A percentile compares a stretch with the other conserved stretches of the same genome.
These are phyloP conservation scores for Apocheima hispidaria DNA, from an alignment of 2,888 invertebrate genomes.

Conservation along the genomic window DNA sequence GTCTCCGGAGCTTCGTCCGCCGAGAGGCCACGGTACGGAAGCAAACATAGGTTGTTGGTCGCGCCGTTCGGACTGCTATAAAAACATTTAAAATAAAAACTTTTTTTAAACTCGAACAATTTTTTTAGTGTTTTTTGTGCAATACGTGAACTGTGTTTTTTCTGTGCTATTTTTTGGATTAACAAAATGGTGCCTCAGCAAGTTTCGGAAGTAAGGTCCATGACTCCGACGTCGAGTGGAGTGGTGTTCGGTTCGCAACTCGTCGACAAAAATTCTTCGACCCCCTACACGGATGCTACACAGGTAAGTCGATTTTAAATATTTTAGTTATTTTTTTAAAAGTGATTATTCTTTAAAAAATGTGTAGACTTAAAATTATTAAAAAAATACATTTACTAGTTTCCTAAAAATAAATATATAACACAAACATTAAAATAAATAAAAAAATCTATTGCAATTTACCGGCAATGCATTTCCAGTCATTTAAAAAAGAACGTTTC, in stretches of 20 bases:
- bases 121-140: constrained; percentile 73
- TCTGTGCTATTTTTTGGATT: constrained; percentile 69
- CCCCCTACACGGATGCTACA: constrained; percentile 99
- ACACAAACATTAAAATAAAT: no score
- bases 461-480: no score
- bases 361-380: background rate
- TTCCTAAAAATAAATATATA: background rate
- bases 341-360: constrained; percentile 25
- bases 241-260: constrained; percentile 95
- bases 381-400: background rate
- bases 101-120: constrained; percentile 48
- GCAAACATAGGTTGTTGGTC: constrained; percentile 67
- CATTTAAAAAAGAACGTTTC: no score
- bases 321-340: background rate
- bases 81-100: constrained; percentile 51
- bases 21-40: constrained; percentile 78
- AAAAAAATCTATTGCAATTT: no score
- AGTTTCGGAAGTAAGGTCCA: constrained; percentile 85
- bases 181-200: constrained; percentile 92
- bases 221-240: constrained; percentile 87
- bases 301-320: constrained; percentile 90
- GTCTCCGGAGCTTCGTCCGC: constrained; percentile 72
- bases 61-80: constrained; percentile 74
- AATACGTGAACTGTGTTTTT: constrained; percentile 81
- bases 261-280: constrained; percentile 95